Evolutionary conservation across 2,888 invertebrate genomes (phyloP).

Genomic region (Ormyrus labotus): DNA sequence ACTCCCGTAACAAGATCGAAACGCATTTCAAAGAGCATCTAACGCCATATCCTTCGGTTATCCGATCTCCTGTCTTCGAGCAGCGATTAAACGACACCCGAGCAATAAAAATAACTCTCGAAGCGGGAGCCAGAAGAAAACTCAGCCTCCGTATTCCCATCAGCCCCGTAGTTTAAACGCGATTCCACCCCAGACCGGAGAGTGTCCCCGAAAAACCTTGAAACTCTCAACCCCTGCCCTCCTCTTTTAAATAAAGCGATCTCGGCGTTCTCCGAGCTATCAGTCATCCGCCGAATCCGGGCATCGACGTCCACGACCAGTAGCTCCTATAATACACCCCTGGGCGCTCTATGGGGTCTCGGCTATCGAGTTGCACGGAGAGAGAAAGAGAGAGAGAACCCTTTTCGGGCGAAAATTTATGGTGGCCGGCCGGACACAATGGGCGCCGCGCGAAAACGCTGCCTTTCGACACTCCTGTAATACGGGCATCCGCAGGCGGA

Average conservation of each 20-base stretch:
- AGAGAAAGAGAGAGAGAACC: neutral
- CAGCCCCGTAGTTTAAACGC: neutral
- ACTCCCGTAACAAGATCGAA: too few species aligned
- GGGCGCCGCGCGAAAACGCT: neutral
- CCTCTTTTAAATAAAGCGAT: constrained; percentile 24
- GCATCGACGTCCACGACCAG: neutral
- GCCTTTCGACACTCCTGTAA: neutral
- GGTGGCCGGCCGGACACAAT: constrained; percentile 23
- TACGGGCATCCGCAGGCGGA: constrained; percentile 35
- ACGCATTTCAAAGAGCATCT: too few species aligned
- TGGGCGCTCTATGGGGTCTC: constrained; percentile 6
- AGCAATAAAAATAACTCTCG: constrained; percentile 31
- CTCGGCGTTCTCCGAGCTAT: constrained; percentile 6
- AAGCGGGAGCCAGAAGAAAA: neutral
- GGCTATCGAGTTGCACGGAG: constrained; percentile 32
- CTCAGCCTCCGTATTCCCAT: too few species aligned
- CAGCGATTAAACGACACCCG: neutral
- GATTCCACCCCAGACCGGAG: constrained; percentile 11
- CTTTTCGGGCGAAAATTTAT: constrained; percentile 41
- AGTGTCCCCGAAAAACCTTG: constrained; percentile 3
- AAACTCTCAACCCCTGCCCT: neutral
- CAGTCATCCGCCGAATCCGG: constrained; percentile 22
- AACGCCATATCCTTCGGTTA: too few species aligned
- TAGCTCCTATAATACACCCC: neutral
- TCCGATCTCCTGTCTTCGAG: neutral